Conservation (phyloP, 2,888 invertebrate genomes). For the Petrolisthes manimaculis region DNA sequence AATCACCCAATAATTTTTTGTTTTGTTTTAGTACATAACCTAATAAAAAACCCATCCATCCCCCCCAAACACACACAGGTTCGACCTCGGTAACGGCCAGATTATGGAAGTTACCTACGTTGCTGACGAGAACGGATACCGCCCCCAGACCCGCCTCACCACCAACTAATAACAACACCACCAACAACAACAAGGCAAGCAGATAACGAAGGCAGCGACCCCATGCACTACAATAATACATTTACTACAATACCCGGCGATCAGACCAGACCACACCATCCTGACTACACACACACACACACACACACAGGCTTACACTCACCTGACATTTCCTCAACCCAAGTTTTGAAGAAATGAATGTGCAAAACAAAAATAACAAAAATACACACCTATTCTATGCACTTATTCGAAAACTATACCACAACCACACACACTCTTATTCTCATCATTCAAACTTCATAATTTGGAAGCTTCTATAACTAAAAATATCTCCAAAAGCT, state of each 20-base stretch:
- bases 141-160: slow-evolving; percentile 35
- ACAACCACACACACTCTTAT: background rate
- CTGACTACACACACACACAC: no score
- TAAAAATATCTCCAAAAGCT: background rate
- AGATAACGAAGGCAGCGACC: no score
- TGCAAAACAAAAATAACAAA: background rate
- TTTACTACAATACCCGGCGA: background rate
- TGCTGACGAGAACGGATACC: slow-evolving; percentile 53
- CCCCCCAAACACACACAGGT: background rate
- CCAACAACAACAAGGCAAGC: no score
- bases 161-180: background rate
- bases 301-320: no score
- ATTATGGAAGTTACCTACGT: slow-evolving; percentile 24
- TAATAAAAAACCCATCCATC: no score
- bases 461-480: background rate
- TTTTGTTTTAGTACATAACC: no score
- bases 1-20: no score
- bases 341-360: background rate
- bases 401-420: no score
- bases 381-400: background rate
- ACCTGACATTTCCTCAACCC: background rate
- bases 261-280: no score
- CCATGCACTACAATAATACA: no score
- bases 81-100: slow-evolving; percentile 8
- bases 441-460: background rate